A percentile compares a stretch with the other conserved stretches of the same genome.
phyloP scores from a whole-genome alignment of 2,797 vertebrate genomes.

The Crocidura indochinensis region DNA sequence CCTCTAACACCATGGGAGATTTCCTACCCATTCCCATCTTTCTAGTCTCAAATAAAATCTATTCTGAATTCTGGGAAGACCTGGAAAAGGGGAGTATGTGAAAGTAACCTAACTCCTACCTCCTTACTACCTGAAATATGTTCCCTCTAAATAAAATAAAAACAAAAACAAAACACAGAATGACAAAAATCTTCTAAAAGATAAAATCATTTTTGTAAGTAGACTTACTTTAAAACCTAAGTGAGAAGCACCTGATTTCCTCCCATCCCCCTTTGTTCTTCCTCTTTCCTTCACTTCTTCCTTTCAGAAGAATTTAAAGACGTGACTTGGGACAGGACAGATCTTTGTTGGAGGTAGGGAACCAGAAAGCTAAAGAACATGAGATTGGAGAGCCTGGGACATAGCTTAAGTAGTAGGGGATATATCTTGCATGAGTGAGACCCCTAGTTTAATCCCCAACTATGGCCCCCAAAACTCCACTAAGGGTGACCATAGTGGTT shows the following conservation, averaged over 20 bases:
- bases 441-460: too few species aligned
- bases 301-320: constrained; percentile 6
- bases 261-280: neutral
- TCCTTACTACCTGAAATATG: neutral
- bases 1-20: too few species aligned
- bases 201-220: neutral
- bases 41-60: too few species aligned
- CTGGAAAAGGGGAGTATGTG: too few species aligned
- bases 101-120: neutral
- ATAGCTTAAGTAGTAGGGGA: neutral
- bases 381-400: neutral
- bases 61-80: too few species aligned
- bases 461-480: too few species aligned
- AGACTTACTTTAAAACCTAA: constrained; percentile 50
- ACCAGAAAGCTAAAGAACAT: neutral
- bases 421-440: too few species aligned
- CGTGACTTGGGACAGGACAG: neutral
- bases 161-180: neutral
- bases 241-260: constrained; percentile 10
- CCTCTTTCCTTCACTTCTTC: neutral
- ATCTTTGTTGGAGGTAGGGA: neutral
- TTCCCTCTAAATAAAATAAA: constrained; percentile 19
- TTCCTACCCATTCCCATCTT: too few species aligned
- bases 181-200: constrained; percentile 13
- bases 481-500: too few species aligned